Evolutionary conservation across 2,797 vertebrate species (phyloP), one percentile per base, ranked within the genome.

Genomic region (Enteromius treurensis): DNA sequence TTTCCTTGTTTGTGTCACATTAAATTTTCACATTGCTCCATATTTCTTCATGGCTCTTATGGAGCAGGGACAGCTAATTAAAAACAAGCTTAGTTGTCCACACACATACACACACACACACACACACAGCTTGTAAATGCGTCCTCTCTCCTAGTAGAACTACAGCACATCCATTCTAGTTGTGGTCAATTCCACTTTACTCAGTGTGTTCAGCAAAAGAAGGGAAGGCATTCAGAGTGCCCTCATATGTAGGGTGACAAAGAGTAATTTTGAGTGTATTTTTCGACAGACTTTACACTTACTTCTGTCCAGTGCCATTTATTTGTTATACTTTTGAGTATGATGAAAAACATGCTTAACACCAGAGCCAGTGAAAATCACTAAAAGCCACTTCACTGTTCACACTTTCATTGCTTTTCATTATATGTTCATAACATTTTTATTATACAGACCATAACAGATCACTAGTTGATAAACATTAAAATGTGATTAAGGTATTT

Each of bases 111-210:
- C 34, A 37, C 10, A 68, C 51, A 26, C 17, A 51, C 47, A 49
- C 49, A 55, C 58, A 58, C n/a, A 71, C 67, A 64, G 74, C 37
- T 32, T 49, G 19, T 37, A n/a, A 64, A 42, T 69, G 9, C 2
- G 29, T 62, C n/a, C 32, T 23, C n/a, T 53, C 53, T 51, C 40
- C 17, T 58, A 21, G 64, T 51, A 80, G n/a, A 85, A 68, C 11
- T 26, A 73, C 8, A 40, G 21, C 26, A 67, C 26, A 37, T 80
- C 65, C 51, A 23, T 76, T 49, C 14, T 9, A 67, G 40, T 76
- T 84, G 79, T 84, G 47, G 53, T 69, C 21, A 75, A 49, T 40
- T 4, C 37, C 23, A 21, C 55, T 82, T 67, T 74, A 26, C 9
- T 45, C 37, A 7, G 55, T 78, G 37, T 62, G 23, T n/a, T 14